Conservation (phyloP, 2,888 invertebrate genomes). For the Branchellion lobata region DNA sequence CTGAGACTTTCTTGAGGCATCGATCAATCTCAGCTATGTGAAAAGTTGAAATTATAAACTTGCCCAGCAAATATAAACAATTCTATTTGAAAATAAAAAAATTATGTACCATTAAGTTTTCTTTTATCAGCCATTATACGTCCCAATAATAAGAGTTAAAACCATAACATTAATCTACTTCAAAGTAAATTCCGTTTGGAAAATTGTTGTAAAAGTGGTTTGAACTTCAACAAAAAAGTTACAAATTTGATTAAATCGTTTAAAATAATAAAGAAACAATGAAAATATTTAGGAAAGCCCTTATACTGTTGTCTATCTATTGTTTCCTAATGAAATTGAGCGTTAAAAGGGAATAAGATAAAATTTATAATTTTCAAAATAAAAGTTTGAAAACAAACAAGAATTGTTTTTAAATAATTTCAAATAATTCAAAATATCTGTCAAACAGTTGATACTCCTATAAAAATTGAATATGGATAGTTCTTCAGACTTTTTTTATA, state of each 20-base stretch:
- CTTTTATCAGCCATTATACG: constrained; percentile 46
- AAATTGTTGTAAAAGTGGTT: background rate
- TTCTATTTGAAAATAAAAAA: background rate
- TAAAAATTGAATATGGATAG: no score
- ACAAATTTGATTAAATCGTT: constrained; percentile 6
- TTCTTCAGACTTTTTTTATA: no score
- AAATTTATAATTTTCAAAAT: constrained; percentile 12
- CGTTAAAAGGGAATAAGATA: constrained; percentile 11
- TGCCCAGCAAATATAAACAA: background rate
- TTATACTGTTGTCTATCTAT: constrained; percentile 12
- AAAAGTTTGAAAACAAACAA: no score
- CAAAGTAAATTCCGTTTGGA: background rate
- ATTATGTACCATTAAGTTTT: constrained; percentile 40
- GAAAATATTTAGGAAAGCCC: constrained; percentile 9
- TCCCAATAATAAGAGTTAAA: constrained; percentile 28
- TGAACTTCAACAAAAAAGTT: background rate
- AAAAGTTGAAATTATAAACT: background rate
- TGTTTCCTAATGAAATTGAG: constrained; percentile 20
- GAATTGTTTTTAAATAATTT: no score
- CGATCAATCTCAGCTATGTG: constrained; percentile 84
- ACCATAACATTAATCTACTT: constrained; percentile 11
- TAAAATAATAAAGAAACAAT: background rate
- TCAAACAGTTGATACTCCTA: no score
- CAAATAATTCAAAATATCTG: no score
- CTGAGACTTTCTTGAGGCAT: constrained; percentile 98